Percentiles rank a stretch among this genome's conserved stretches.
phyloP scores from a whole-genome alignment of 2,113 vertebrate genomes.

The Microtus richardsoni region DNA sequence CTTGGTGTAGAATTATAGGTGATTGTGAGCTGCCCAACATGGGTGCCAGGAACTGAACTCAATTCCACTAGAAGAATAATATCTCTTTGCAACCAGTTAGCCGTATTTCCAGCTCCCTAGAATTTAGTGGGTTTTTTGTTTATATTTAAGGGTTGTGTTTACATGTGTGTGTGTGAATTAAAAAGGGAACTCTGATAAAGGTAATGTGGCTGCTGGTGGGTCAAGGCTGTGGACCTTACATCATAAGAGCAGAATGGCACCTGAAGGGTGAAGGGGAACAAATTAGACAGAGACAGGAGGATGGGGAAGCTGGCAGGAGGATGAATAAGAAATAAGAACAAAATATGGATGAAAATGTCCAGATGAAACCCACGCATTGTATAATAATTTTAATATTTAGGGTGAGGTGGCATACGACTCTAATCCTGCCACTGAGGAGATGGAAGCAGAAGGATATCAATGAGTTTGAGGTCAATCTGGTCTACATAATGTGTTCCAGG shows the following conservation, averaged over 20 bases:
- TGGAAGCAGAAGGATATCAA: background rate
- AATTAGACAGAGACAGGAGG: background rate
- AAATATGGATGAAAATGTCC: background rate
- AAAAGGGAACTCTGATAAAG: background rate
- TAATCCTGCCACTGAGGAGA: background rate
- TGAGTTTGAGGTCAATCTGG: background rate
- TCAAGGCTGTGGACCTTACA: background rate
- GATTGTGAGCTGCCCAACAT: background rate
- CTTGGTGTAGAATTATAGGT: background rate
- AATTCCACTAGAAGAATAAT: background rate
- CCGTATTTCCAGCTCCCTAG: background rate
- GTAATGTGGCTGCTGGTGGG: background rate
- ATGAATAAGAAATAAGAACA: background rate
- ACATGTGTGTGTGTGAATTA: background rate
- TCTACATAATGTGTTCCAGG: background rate
- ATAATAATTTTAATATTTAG: background rate
- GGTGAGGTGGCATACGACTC: too few species aligned
- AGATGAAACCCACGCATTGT: background rate
- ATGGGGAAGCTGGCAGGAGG: background rate
- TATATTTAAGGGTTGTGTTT: background rate
- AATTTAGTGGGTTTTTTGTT: background rate
- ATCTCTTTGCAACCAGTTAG: background rate
- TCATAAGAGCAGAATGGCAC: background rate
- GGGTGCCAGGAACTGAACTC: background rate
- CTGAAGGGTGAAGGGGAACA: rapidly evolving